Percentiles rank a stretch among this genome's conserved stretches.
These are phyloP conservation scores for Parasteatoda tepidariorum DNA, from an alignment of 1,140 invertebrate genomes.

Conservation along the genomic window DNA sequence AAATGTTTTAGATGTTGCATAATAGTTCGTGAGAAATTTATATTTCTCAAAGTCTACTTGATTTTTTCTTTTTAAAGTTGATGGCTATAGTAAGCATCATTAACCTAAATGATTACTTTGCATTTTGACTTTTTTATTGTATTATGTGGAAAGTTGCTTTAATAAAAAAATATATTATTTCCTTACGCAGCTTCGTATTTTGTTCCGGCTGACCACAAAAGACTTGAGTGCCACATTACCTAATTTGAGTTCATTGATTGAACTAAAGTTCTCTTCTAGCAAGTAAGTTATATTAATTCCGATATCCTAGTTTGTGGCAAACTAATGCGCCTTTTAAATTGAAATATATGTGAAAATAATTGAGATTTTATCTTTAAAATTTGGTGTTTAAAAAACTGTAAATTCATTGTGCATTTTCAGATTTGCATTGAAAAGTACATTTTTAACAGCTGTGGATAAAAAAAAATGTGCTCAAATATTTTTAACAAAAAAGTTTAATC, in stretches of 20 bases:
- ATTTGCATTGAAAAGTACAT: no score
- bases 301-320: not conserved
- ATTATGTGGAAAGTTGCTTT: not conserved
- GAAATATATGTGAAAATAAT: no score
- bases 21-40: no score
- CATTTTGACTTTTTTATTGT: not conserved
- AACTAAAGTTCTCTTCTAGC: constrained; percentile 19
- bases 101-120: not conserved
- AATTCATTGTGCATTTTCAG: no score
- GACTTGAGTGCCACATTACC: constrained; percentile 80
- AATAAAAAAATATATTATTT: not conserved
- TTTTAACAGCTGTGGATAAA: no score
- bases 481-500: no score
- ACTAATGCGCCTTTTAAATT: not conserved
- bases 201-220: constrained; percentile 76
- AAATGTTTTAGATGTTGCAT: no score
- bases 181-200: constrained; percentile 74
- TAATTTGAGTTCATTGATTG: constrained; percentile 76
- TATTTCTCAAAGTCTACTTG: no score
- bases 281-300: constrained; percentile 37
- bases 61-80: no score
- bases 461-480: no score
- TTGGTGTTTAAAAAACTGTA: no score
- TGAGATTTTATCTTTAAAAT: not conserved
- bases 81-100: not conserved